phyloP scores from a whole-genome alignment of 1,140 invertebrate genomes.

The Drosophila tropicalis region DNA sequence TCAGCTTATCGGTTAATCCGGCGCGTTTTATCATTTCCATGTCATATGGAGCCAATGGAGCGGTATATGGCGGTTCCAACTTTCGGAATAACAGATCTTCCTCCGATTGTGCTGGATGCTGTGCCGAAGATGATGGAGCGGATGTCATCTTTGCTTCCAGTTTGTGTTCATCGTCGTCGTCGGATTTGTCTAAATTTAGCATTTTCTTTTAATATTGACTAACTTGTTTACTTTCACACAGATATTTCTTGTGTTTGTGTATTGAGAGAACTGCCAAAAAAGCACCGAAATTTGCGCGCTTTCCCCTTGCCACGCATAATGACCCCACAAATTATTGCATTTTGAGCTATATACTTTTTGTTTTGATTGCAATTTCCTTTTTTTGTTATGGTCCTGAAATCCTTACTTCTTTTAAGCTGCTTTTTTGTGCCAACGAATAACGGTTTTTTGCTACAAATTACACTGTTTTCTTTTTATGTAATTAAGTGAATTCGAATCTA shows the following conservation, averaged over 20 bases:
- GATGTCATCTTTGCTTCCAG: conserved; percentile 6
- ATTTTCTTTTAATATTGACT: conserved; percentile 51
- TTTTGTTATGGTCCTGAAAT: no score
- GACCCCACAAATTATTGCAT: conserved; percentile 25
- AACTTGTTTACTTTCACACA: conserved; percentile 49
- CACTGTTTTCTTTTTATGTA: no score
- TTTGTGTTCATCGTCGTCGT: neutral
- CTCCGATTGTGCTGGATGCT: conserved; percentile 23
- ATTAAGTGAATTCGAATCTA: no score
- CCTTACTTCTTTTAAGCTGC: no score
- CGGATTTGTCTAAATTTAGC: conserved; percentile 69
- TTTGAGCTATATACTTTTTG: conserved; percentile 5
- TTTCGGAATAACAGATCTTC: conserved; percentile 24
- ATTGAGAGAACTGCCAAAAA: conserved; percentile 33
- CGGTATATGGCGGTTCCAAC: conserved; percentile 51
- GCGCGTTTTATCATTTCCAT: conserved; percentile 60
- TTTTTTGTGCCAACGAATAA: no score
- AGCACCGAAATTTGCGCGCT: conserved; percentile 22
- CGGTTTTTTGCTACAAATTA: no score
- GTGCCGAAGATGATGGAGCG: conserved; percentile 1
- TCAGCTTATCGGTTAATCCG: conserved; percentile 40
- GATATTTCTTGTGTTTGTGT: conserved; percentile 16
- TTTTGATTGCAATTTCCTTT: neutral
- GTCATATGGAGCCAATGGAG: conserved; percentile 64
- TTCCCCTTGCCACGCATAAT: conserved; percentile 6